phyloP scores from a whole-genome alignment of 1,140 invertebrate genomes.

The Heliothis subflexa region DNA sequence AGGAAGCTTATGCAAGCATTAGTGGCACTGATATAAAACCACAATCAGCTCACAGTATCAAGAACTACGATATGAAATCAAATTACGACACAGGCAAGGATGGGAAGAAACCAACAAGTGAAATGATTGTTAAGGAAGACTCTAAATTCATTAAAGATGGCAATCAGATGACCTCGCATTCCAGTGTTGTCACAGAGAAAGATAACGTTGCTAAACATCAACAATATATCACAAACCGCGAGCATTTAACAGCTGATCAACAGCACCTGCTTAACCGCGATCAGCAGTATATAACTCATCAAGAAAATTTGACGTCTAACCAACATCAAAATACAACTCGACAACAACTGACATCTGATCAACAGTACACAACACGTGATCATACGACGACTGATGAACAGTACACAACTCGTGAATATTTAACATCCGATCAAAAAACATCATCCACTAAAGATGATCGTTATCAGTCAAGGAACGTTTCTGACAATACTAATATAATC shows the following conservation, averaged over 20 bases:
- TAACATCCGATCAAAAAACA: conserved; percentile 10
- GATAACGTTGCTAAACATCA: conserved; percentile 68
- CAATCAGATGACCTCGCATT: conserved; percentile 72
- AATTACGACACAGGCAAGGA: conserved; percentile 86
- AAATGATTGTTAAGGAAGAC: conserved; percentile 75
- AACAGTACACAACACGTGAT: conserved; percentile 15
- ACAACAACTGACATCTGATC: conserved; percentile 7
- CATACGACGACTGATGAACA: conserved; percentile 22
- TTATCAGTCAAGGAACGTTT: conserved; percentile 9
- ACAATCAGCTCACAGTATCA: conserved; percentile 82
- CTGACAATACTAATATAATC: conserved; percentile 47
- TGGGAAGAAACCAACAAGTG: conserved; percentile 75
- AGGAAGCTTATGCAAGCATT: conserved; percentile 83
- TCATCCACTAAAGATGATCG: conserved; percentile 18
- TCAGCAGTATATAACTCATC: not conserved
- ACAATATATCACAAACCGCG: conserved; percentile 65
- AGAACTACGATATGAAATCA: conserved; percentile 84
- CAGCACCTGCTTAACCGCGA: conserved; percentile 20
- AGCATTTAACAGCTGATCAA: conserved; percentile 39
- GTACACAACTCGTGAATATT: conserved; percentile 20
- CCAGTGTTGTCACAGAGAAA: conserved; percentile 73
- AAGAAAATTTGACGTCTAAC: conserved; percentile 6
- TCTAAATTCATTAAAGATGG: conserved; percentile 79
- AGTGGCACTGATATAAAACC: conserved; percentile 86
- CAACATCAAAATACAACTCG: conserved; percentile 12